phyloP scores from a whole-genome alignment of 1,140 invertebrate genomes.

The Sesamia nonagrioides region DNA sequence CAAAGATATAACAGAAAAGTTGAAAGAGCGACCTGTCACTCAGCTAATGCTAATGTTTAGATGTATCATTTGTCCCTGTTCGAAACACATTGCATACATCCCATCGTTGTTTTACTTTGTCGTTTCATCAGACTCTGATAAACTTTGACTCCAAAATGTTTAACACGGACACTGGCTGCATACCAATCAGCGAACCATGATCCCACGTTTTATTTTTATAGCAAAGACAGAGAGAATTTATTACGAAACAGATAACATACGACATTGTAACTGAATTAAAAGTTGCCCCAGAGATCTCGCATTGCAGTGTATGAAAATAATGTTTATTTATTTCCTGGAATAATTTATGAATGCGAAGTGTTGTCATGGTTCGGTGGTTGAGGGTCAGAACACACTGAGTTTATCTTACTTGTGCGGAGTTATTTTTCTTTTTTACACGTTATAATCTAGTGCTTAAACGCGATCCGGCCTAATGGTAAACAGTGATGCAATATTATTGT shows the following conservation, averaged over 20 bases:
- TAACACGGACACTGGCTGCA: neutral
- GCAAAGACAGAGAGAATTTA: constrained; percentile 32
- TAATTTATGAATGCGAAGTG: neutral
- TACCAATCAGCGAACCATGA: neutral
- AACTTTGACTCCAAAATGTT: constrained; percentile 6
- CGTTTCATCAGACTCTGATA: neutral
- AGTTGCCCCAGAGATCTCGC: constrained; percentile 25
- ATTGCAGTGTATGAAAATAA: constrained; percentile 13
- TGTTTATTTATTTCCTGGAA: constrained; percentile 7
- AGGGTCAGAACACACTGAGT: no score
- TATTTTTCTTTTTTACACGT: no score
- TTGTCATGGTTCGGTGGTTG: neutral
- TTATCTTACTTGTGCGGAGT: no score
- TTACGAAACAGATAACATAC: constrained; percentile 33
- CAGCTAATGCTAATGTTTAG: no score
- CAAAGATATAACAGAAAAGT: no score
- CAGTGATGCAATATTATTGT: no score
- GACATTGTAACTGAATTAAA: constrained; percentile 49
- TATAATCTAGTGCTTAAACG: no score
- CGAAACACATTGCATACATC: no score
- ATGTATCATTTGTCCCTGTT: no score
- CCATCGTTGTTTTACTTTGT: no score
- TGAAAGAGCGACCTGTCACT: no score
- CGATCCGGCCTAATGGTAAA: no score
- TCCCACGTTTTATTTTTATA: constrained; percentile 12